Percentiles rank a stretch among this genome's conserved stretches.
These are phyloP conservation scores for Erpornis zantholeuca DNA, from an alignment of 2,113 vertebrate species.

Conservation along the genomic window DNA sequence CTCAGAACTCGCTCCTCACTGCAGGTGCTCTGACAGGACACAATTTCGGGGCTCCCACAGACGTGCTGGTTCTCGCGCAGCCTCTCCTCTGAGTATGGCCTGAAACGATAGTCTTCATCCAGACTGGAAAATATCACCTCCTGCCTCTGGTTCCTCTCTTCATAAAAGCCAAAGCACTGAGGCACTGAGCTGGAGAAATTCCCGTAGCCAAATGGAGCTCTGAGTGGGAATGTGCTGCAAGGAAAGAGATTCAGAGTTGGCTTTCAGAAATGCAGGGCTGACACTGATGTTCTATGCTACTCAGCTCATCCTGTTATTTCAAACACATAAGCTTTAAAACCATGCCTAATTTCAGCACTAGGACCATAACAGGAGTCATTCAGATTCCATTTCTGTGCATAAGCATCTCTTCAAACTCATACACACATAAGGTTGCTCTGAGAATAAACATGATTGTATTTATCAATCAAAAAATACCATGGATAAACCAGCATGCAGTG, in stretches of 20 bases:
- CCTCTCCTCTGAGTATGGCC: slow-evolving; percentile 41
- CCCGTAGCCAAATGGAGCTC: slow-evolving; percentile 64
- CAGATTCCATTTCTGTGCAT: background rate
- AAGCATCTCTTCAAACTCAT: background rate
- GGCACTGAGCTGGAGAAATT: slow-evolving; percentile 66
- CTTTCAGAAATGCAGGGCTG: background rate
- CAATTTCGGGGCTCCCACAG: slow-evolving; percentile 18
- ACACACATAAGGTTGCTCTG: background rate
- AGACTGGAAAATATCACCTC: slow-evolving; percentile 65
- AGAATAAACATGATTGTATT: background rate
- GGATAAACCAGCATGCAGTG: background rate
- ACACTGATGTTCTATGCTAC: background rate
- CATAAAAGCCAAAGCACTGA: slow-evolving; percentile 64
- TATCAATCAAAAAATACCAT: background rate
- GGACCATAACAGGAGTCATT: rapidly evolving
- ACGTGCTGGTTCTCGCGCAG: background rate
- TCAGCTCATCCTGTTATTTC: background rate
- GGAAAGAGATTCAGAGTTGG: background rate
- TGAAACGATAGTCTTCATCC: slow-evolving; percentile 58
- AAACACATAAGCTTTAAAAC: background rate
- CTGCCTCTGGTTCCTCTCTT: slow-evolving; percentile 67
- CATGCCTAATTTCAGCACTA: background rate
- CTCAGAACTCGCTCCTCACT: slow-evolving; percentile 34
- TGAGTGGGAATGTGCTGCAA: slow-evolving; percentile 74
- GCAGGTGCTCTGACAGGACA: slow-evolving; percentile 36